Percentiles rank a stretch among this genome's conserved stretches.
Conservation (phyloP, 1,140 invertebrate species). For the Papilio aristodemus region DNA sequence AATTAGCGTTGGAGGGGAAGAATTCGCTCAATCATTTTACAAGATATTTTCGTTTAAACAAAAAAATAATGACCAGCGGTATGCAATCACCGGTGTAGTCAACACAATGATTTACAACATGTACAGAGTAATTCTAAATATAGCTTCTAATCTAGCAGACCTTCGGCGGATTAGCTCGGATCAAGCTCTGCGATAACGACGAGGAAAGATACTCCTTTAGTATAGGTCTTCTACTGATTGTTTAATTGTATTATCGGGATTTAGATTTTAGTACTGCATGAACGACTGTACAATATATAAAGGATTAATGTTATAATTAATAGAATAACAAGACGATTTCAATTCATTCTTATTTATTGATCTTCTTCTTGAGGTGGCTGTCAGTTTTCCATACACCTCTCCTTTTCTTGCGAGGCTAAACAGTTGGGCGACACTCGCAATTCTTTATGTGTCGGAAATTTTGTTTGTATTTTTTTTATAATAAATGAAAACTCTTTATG, state of each 20-base stretch:
- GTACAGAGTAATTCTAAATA: slow-evolving; percentile 37
- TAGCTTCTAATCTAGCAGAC: slow-evolving; percentile 32
- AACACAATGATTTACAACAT: slow-evolving; percentile 32
- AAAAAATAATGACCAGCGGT: neutral
- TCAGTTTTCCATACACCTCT: too few relatives aligned
- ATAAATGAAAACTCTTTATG: too few relatives aligned
- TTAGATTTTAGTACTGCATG: neutral
- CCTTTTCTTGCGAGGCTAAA: too few relatives aligned
- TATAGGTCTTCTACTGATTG: slow-evolving; percentile 3
- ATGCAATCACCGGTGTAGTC: slow-evolving; percentile 28
- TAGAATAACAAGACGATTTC: too few relatives aligned
- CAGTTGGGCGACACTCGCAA: too few relatives aligned
- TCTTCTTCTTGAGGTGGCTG: too few relatives aligned
- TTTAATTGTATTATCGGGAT: slow-evolving; percentile 12
- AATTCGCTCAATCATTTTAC: neutral
- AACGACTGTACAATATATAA: neutral
- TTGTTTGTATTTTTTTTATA: too few relatives aligned
- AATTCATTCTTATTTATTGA: too few relatives aligned
- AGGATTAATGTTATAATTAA: too few relatives aligned
- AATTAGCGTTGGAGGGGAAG: too few relatives aligned
- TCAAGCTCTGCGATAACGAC: slow-evolving; percentile 15
- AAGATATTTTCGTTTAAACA: neutral
- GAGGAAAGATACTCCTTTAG: neutral
- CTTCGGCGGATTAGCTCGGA: slow-evolving; percentile 18
- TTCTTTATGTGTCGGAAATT: too few relatives aligned